Percentiles rank a stretch among this genome's conserved stretches.
These are phyloP conservation scores for Aulostomus chinensis DNA, from an alignment of 2,797 vertebrate species.

Conservation along the genomic window DNA sequence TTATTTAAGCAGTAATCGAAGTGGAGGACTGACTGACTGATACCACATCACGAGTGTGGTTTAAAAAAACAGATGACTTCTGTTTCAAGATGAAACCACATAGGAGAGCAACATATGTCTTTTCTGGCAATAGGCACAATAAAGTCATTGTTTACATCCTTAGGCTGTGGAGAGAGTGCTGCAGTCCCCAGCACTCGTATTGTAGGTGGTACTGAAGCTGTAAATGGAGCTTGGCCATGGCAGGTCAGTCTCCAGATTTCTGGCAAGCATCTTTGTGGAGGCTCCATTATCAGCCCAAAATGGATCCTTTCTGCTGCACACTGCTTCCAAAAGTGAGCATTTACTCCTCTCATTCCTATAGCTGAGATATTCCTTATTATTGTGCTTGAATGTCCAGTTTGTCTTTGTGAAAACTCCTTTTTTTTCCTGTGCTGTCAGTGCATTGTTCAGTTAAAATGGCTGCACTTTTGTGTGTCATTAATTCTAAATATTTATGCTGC, in stretches of 20 bases:
- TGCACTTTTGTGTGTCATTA: not conserved
- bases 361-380: not conserved
- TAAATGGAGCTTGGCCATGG: conserved; percentile 87
- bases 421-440: not conserved
- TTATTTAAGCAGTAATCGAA: too few relatives aligned
- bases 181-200: conserved; percentile 73
- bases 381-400: too few relatives aligned
- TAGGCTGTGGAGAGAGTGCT: conserved; percentile 52
- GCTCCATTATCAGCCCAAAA: conserved; percentile 83
- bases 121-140: too few relatives aligned
- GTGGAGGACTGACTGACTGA: too few relatives aligned
- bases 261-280: conserved; percentile 83
- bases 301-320: conserved; percentile 94
- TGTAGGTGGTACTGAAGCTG: conserved; percentile 81
- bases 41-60: too few relatives aligned
- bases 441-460: not conserved
- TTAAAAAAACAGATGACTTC: too few relatives aligned
- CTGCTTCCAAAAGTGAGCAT: conserved; percentile 85
- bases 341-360: not conserved
- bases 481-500: too few relatives aligned
- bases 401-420: too few relatives aligned
- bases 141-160: not conserved
- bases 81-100: too few relatives aligned
- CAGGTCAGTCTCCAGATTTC: conserved; percentile 88
- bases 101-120: too few relatives aligned